Percentiles rank a stretch among this genome's conserved stretches.
Conservation (phyloP, 1,140 invertebrate genomes). For the Camponotus pennsylvanicus region DNA sequence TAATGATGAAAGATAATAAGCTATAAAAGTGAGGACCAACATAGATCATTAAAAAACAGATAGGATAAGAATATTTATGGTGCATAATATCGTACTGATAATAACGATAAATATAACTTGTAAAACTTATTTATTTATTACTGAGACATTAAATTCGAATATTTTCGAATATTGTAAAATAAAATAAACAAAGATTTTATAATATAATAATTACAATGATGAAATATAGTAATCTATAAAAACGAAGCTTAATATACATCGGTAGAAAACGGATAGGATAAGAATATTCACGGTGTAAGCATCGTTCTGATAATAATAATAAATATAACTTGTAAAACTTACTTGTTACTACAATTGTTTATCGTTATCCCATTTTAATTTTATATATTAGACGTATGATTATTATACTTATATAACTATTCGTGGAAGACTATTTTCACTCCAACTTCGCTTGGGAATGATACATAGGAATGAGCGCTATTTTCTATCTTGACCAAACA, state of each 20-base stretch:
- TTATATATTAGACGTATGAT: neutral
- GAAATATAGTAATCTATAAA: neutral
- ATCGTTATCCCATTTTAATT: neutral
- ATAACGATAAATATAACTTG: no score
- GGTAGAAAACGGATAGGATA: neutral
- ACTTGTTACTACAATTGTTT: conserved; percentile 16
- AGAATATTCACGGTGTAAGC: neutral
- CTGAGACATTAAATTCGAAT: no score
- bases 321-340: conserved; percentile 34
- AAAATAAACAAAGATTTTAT: neutral
- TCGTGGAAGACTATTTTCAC: neutral
- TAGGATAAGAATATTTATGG: no score
- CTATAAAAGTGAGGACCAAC: no score
- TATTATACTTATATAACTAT: conserved; percentile 16
- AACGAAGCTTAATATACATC: conserved; percentile 4
- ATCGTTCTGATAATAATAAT: neutral
- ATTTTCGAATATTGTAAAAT: conserved; percentile 7
- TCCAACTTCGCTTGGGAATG: neutral
- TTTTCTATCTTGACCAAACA: neutral
- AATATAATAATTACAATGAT: no score
- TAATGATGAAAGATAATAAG: no score
- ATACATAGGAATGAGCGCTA: neutral
- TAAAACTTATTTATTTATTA: no score
- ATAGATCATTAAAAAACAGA: no score
- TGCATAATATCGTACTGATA: no score